Base-by-base conservation (phyloP, 1,140 invertebrate species). In the Brachionus sp. region DNA sequence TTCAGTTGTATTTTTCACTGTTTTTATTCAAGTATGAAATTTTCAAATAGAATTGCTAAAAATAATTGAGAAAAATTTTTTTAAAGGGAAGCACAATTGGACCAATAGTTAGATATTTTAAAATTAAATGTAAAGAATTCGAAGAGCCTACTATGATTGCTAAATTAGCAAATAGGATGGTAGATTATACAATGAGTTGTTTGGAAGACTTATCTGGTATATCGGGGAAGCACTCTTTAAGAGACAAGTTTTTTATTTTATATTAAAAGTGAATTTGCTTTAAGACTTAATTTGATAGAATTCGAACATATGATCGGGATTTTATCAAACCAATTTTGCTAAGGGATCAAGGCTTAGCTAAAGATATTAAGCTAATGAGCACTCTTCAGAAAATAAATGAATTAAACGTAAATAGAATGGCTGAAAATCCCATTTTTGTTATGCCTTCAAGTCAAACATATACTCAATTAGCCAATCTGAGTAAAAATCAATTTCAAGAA, bases 1-100 rank as follows among this genome's bases (percentile, higher is more conserved):
- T 87, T 93, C 96, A 73, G 95, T 99, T 80, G 95, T 99, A 86
- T 97, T 98, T 88, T 99, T 98, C 90, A 99, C 97, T 10, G 96
- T 98, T 4, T 98, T 99, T 90, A 91, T 97, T 85, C 93, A 92
- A 70, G 66, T 70, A 70, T 16, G 5, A 46, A 46, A 46, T 46
- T 46, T 46, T n/a, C n/a, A 46, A 12, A 46, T 12, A 46, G 44
- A 46, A 46, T 46, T n/a, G n/a, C 10, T n/a, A 46, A 46, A 64
- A 23, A 64, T 64, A 64, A 16, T 64, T 64, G 1, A 2, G 35
- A 33, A 68, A 39, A 68, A 66, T 13, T 9, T 19, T 16, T 39
- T 39, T 70, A 19, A 70, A 70, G 77, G 97, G 97, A 64, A 98
- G 97, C 84, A 97, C 97, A 9, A 98, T 99, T 86, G 98, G 98